Evolutionary conservation across 1,140 invertebrate species (phyloP).

Genomic region (Goniozus legneri): DNA sequence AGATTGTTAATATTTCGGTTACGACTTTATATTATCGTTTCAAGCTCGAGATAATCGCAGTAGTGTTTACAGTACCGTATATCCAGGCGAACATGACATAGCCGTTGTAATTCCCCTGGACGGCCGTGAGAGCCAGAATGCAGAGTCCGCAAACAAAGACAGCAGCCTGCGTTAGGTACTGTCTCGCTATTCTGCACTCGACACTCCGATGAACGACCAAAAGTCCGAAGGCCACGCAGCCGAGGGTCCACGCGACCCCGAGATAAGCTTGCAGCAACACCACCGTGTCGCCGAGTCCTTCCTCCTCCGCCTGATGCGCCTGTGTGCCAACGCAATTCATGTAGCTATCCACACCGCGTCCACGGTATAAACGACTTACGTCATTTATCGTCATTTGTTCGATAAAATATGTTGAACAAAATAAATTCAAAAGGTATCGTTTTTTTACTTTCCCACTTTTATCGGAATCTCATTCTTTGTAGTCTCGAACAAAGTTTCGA

Average conservation of each 20-base stretch:
- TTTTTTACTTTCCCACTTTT: too few species aligned
- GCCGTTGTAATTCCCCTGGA: constrained; percentile 73
- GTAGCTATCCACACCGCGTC: too few species aligned
- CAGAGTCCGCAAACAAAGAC: constrained; percentile 76
- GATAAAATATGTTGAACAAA: too few species aligned
- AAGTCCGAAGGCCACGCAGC: constrained; percentile 76
- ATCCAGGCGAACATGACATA: constrained; percentile 82
- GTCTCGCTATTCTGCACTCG: constrained; percentile 80
- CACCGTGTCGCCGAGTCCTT: constrained; percentile 67
- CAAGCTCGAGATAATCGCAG: too few species aligned
- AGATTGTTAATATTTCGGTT: too few species aligned
- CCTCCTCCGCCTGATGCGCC: constrained; percentile 73
- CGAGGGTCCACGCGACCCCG: constrained; percentile 78
- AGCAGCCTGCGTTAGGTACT: constrained; percentile 77
- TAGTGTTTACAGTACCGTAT: constrained; percentile 70
- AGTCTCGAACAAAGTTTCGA: too few species aligned
- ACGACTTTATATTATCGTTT: too few species aligned
- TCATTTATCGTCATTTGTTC: too few species aligned
- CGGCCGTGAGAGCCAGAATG: constrained; percentile 77
- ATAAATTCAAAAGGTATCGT: too few species aligned
- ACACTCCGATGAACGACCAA: constrained; percentile 77
- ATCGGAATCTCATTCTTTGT: too few species aligned
- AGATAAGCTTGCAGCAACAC: constrained; percentile 75
- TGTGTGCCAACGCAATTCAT: constrained; percentile 21
- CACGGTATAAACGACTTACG: too few species aligned